Base-by-base conservation (phyloP, 2,888 invertebrate species). In the Acheta domesticus region DNA sequence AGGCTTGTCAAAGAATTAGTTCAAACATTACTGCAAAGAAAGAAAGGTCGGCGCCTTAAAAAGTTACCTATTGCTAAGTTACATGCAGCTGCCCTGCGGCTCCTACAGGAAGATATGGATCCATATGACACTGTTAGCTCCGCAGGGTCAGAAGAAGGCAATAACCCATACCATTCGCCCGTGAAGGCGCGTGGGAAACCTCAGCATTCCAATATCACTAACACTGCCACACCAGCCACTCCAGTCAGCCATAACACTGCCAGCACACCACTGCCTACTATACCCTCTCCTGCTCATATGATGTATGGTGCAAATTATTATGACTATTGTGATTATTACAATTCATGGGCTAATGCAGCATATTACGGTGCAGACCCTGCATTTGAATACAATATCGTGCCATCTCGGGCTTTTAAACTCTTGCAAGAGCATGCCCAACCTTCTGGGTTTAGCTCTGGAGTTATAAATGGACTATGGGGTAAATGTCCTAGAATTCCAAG, bases 401-500 rank as follows among this genome's bases (percentile, higher is more conserved):
- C 91, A 4, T 91, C 91, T 0, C 89, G 89, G 83, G 89, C 91
- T 1, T 90, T 91, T 83, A 89, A 89, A 82, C 85, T 88, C 0
- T 84, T 91, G 49, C 89, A 90, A 83, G 90, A 90, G 77, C 87
- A 89, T 81, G 85, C 84, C 75, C 86, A 85, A 1, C 83, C 82
- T 79, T 83, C 83, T 81, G 85, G 78, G 84, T 81, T 88, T 83
- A 85, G 84, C 82, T 83, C 85, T 4, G 86, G 86, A 49, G 86
- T 85, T 81, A 85, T 90, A 82, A 87, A 88, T 81, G 87, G 89
- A 14, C 87, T 90, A 83, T 88, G 89, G 48, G 91, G 90, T 1
- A 88, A 90, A 78, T 92, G 92, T 85, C 92, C 92, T 0, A 87
- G 91, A 79, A 90, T 91, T 75, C 87, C 90, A 81, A 91, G 91